Evolutionary conservation across 2,113 vertebrate species (phyloP), one percentile per base, ranked within the genome.

Genomic region (Oophaga pumilio): DNA sequence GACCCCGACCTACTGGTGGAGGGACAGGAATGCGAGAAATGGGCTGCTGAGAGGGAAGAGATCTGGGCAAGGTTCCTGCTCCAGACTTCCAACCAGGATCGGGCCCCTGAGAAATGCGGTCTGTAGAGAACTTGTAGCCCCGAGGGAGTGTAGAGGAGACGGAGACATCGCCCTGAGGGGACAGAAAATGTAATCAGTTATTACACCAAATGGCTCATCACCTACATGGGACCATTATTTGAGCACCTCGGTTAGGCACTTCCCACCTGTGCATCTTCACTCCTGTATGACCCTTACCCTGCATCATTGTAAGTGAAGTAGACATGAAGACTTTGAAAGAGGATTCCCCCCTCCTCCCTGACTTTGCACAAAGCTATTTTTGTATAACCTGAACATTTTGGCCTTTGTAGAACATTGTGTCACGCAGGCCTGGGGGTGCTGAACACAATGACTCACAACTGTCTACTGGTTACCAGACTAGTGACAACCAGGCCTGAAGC

Each of bases 1-100:
- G 93, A 2, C 89, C 49, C 88, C 89, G 91, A 1, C 92, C 17
- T 64, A 82, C 76, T 8, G 90, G 52, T 0, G 97, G 97, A 0
- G 96, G 97, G 66, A 97, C 95, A 8, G 96, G 94, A 84, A 97
- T 96, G 4, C 97, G 96, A 60, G 95, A 96, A 86, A 95, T 94
- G 1, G 96, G 96, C 87, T 95, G 95, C 79, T 91, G 53, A 86
- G 80, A 52, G 15, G 92, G 91, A 84, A 94, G 62, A 22, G 93
- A 91, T 78, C 93, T 90, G 0, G 92, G 85, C 0, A 87, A 90
- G 50, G 87, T 91, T 52, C 90, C 91, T 74, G 91, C 26, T 0
- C 90, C 89, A 2, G 92, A 84, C 2, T 92, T 93, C 74, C 92
- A 93, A 53, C 89, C 88, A 53, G 64, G 28, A 22, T 79, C 82